Base-by-base conservation (phyloP, 2,888 invertebrate genomes). In the Agrochola circellaris region DNA sequence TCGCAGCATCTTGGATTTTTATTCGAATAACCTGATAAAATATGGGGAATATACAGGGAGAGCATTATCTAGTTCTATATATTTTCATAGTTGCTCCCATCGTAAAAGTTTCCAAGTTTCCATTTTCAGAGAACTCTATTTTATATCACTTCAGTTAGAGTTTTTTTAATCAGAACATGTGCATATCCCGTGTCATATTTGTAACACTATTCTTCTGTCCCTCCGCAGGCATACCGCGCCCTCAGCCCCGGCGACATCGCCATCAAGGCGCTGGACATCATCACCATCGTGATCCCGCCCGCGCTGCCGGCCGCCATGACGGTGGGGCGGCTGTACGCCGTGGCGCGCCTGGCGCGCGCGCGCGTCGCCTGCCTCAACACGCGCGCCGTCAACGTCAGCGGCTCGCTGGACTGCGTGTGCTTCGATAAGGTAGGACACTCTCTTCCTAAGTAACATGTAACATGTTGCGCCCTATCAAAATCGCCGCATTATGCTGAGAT, bases 281-380 rank as follows among this genome's bases (percentile, higher is more conserved):
- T 99, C 83, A 99, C 99, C 0, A 99, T 99, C 77, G 99, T 99
- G 64, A 99, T 99, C 0, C 99, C 99, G 0, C 99, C 99, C 0
- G 99, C 99, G 0, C 95, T 99, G 65, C 99, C 99, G 2, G 99
- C 99, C 61, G 99, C 99, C 79, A 99, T 99, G 99, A 99, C 99
- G 0, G 99, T 99, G 3, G 99, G 99, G 0, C 97, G 98, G 4
- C 97, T 99, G 89, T 99, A 99, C 93, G 99, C 99, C 0, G 99
- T 99, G 92, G 97, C 97, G 73, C 97, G 99, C 15, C 97, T 99
- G 67, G 97, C 98, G 93, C 97, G 97, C 60, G 98, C 98, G 66
- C 96, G 98, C 68, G 98, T 99, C 75, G 98, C 98, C 91, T 99
- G 99, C 92, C 99, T 99, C 85, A 99, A 99, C 90, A 99, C 99